Conservation (phyloP, 23 tunicate genomes). For the Clavelina lepadiformis region DNA sequence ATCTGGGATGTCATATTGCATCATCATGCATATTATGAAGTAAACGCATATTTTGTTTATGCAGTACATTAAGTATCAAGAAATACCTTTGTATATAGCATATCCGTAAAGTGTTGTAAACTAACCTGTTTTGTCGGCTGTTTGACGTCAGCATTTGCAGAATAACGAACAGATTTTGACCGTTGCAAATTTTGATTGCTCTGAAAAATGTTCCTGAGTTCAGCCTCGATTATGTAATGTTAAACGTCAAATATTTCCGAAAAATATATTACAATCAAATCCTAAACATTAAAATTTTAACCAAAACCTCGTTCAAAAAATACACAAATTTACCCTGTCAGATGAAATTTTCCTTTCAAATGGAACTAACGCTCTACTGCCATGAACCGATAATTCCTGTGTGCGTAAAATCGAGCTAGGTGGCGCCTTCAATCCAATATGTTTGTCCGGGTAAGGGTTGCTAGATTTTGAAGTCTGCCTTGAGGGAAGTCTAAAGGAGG, state of each 20-base stretch:
- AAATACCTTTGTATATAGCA: too few relatives aligned
- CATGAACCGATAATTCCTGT: slow-evolving; percentile 16
- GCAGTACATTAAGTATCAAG: too few relatives aligned
- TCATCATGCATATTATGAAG: too few relatives aligned
- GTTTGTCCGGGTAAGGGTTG: slow-evolving; percentile 27
- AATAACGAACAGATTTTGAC: slow-evolving; percentile 12
- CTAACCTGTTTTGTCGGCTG: not conserved
- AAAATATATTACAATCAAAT: too few relatives aligned
- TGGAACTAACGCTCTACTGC: slow-evolving; percentile 15
- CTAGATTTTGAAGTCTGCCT: too few relatives aligned
- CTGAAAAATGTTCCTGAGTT: too few relatives aligned
- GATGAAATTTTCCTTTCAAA: not conserved
- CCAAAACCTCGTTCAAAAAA: not conserved
- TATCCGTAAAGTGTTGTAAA: not conserved
- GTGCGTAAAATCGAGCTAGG: slow-evolving; percentile 19
- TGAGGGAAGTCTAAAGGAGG: not conserved
- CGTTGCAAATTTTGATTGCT: not conserved
- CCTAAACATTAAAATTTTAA: too few relatives aligned
- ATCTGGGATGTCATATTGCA: too few relatives aligned
- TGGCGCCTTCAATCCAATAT: not conserved
- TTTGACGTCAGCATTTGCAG: not conserved
- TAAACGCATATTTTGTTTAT: too few relatives aligned
- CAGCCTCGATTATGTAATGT: too few relatives aligned
- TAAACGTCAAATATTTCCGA: too few relatives aligned
- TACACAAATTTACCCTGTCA: not conserved